A percentile compares a stretch with the other conserved stretches of the same genome.
phyloP scores from a whole-genome alignment of 2,797 vertebrate genomes.

The Danio tinwini region DNA sequence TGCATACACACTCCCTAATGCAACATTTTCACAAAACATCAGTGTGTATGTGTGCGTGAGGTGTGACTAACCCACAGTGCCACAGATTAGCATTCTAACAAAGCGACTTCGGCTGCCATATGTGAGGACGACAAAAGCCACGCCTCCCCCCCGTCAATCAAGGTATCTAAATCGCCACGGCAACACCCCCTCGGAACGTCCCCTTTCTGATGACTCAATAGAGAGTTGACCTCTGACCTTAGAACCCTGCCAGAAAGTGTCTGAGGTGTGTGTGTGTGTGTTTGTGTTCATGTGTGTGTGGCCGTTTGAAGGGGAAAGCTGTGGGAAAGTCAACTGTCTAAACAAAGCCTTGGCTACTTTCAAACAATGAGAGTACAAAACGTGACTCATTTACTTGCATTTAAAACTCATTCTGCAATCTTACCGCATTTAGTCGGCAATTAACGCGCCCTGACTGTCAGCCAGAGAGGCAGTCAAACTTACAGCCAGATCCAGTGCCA shows the following conservation, averaged over 20 bases:
- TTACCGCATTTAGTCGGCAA: constrained; percentile 37
- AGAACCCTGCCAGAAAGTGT: constrained; percentile 53
- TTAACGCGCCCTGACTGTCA: constrained; percentile 39
- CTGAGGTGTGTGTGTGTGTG: constrained; percentile 42
- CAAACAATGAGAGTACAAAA: constrained; percentile 42
- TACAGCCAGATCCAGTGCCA: constrained; percentile 25
- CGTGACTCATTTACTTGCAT: constrained; percentile 50
- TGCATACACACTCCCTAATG: constrained; percentile 25
- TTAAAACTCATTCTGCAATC: constrained; percentile 52
- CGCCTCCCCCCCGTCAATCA: constrained; percentile 67
- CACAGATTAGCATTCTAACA: constrained; percentile 72
- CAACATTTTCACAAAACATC: constrained; percentile 43
- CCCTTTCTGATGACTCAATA: constrained; percentile 79
- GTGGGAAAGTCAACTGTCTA: constrained; percentile 61
- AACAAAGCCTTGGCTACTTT: constrained; percentile 46
- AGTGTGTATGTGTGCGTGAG: constrained; percentile 50
- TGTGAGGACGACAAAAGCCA: constrained; percentile 64
- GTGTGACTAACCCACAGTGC: constrained; percentile 64
- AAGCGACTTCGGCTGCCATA: constrained; percentile 66
- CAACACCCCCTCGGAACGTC: constrained; percentile 67
- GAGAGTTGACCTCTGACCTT: constrained; percentile 71
- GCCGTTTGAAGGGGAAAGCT: constrained; percentile 43
- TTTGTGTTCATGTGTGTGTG: constrained; percentile 32
- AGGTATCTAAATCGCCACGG: constrained; percentile 63
- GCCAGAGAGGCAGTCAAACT: constrained; percentile 28